These are phyloP conservation scores for Morone chrysops DNA, from an alignment of 2,113 vertebrate species.

Conservation along the genomic window DNA sequence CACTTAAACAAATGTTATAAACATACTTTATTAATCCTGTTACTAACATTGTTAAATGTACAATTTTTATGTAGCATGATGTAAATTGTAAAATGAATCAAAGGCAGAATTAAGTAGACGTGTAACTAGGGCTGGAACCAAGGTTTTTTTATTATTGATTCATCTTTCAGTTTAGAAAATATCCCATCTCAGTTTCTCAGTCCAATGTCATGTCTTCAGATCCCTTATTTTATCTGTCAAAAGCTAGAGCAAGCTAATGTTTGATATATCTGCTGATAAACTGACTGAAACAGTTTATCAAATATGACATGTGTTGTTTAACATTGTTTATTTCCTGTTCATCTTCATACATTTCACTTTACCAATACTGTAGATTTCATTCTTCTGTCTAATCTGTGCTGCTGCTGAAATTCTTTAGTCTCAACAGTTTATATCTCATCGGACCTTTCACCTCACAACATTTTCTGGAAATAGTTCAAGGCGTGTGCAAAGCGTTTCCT, in stretches of 20 bases:
- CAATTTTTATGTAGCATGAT: not conserved
- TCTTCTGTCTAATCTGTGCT: not conserved
- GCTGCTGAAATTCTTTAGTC: not conserved
- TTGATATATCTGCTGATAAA: not conserved
- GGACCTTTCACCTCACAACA: not conserved
- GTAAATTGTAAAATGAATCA: not conserved
- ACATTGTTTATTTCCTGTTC: not conserved
- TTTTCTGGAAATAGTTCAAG: constrained; percentile 27
- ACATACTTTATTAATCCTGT: not conserved
- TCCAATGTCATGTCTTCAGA: not conserved
- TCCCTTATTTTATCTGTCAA: not conserved
- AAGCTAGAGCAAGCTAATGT: not conserved
- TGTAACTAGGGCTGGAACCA: too few species aligned
- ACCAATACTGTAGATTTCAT: not conserved
- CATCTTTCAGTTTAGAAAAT: too few species aligned
- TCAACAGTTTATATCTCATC: constrained; percentile 38
- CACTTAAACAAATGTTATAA: not conserved
- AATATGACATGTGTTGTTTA: not conserved
- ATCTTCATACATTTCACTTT: not conserved
- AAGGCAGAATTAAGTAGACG: too few species aligned
- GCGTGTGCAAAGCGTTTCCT: constrained; percentile 32
- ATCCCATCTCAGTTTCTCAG: too few species aligned
- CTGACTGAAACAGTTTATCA: not conserved
- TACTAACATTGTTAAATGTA: not conserved
- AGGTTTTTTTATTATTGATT: too few species aligned